These are phyloP conservation scores for Pollachius pollachius DNA, from an alignment of 2,113 vertebrate species.

Conservation along the genomic window DNA sequence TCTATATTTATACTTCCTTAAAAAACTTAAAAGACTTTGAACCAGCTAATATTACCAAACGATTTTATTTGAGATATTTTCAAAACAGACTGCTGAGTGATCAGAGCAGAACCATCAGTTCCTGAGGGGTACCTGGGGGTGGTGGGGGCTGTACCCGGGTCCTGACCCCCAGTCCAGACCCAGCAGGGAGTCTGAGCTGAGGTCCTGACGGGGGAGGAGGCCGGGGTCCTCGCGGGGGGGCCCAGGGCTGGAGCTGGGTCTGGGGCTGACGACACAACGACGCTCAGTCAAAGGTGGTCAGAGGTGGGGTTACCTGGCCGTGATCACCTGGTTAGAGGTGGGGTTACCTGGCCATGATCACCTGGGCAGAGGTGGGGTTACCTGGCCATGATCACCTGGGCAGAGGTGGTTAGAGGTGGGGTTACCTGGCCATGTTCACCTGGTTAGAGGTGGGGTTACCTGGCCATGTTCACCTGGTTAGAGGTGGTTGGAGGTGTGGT, in stretches of 20 bases:
- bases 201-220: slow-evolving; percentile 62
- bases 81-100: no score
- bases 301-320: no score
- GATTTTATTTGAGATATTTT: no score
- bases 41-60: no score
- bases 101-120: no score
- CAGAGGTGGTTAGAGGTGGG: no score
- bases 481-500: no score
- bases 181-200: slow-evolving; percentile 75
- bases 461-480: neutral
- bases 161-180: slow-evolving; percentile 40
- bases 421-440: no score
- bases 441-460: neutral
- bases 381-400: neutral
- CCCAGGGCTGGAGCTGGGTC: slow-evolving; percentile 28
- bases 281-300: neutral
- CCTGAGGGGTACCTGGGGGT: slow-evolving; percentile 25
- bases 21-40: neutral
- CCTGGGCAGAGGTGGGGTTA: neutral
- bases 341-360: no score
- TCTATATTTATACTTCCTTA: neutral
- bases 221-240: slow-evolving; percentile 30
- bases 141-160: slow-evolving; percentile 33
- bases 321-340: no score
- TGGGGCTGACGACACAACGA: slow-evolving; percentile 26